Evolutionary conservation across 2,797 vertebrate genomes (phyloP).

Genomic region (Pseudochirops corinnae): DNA sequence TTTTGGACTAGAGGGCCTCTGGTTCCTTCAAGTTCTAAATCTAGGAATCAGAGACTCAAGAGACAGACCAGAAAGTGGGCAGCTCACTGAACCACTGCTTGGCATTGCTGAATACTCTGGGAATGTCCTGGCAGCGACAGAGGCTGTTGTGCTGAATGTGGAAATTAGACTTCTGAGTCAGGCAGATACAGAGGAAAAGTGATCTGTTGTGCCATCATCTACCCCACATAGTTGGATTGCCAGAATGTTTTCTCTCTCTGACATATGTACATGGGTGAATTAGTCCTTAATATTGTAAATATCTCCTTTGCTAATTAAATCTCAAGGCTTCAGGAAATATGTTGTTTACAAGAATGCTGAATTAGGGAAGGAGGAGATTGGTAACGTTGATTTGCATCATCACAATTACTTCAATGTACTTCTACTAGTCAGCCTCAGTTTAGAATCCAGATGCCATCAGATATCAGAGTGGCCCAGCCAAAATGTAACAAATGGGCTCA

Average conservation of each 20-base stretch:
- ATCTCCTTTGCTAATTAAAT: slow-evolving; percentile 64
- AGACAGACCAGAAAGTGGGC: background rate
- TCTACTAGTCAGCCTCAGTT: slow-evolving; percentile 44
- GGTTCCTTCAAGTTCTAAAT: background rate
- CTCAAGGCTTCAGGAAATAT: slow-evolving; percentile 46
- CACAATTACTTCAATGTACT: slow-evolving; percentile 34
- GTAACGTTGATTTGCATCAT: slow-evolving; percentile 52
- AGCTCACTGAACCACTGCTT: background rate
- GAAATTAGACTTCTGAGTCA: slow-evolving; percentile 56
- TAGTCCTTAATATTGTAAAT: slow-evolving; percentile 56
- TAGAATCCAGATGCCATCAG: slow-evolving; percentile 43
- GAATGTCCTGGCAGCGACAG: background rate
- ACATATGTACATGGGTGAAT: slow-evolving; percentile 45
- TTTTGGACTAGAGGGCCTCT: background rate
- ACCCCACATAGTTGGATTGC: background rate
- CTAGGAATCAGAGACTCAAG: background rate
- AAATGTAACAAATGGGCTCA: slow-evolving; percentile 50
- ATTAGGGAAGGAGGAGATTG: background rate
- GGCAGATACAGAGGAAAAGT: slow-evolving; percentile 37
- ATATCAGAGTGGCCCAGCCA: slow-evolving; percentile 26
- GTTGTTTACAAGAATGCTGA: slow-evolving; percentile 59
- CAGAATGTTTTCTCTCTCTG: background rate
- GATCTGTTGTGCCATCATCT: slow-evolving; percentile 26
- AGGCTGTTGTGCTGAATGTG: slow-evolving; percentile 6
- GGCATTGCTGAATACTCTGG: background rate